phyloP scores from a whole-genome alignment of 2,797 vertebrate genomes.

The Schizopygopsis malacanthus region DNA sequence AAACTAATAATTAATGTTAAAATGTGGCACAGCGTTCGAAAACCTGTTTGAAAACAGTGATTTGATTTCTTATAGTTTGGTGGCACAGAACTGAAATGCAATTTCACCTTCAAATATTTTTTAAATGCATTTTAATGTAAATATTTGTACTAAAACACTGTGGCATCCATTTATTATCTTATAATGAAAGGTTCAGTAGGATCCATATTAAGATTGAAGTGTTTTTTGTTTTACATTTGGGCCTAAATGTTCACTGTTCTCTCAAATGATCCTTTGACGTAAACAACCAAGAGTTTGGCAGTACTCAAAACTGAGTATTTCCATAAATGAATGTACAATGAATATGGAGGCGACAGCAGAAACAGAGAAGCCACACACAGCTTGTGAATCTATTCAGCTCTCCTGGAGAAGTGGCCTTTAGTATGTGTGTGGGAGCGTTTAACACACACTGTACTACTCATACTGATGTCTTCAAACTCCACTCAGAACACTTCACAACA shows the following conservation, averaged over 20 bases:
- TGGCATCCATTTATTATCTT: not conserved
- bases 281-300: slow-evolving; percentile 2
- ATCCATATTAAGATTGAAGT: not conserved
- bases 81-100: not conserved
- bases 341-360: slow-evolving; percentile 10
- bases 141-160: not conserved
- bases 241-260: not conserved
- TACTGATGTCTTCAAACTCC: slow-evolving; percentile 5
- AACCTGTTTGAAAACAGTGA: slow-evolving; percentile 19
- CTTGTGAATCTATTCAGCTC: slow-evolving; percentile 15
- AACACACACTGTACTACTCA: slow-evolving; percentile 10
- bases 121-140: not conserved
- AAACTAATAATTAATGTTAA: not conserved
- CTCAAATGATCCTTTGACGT: slow-evolving; percentile 30
- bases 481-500: not conserved
- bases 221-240: not conserved
- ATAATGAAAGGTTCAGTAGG: not conserved
- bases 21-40: not conserved
- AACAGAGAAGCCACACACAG: slow-evolving; percentile 35
- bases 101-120: not conserved
- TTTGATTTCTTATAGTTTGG: not conserved
- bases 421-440: slow-evolving; percentile 7
- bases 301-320: not conserved
- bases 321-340: slow-evolving; percentile 46
- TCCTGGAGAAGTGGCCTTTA: not conserved